Evolutionary conservation across 2,113 vertebrate species (phyloP).

Genomic region (Typhlomys cinereus): DNA sequence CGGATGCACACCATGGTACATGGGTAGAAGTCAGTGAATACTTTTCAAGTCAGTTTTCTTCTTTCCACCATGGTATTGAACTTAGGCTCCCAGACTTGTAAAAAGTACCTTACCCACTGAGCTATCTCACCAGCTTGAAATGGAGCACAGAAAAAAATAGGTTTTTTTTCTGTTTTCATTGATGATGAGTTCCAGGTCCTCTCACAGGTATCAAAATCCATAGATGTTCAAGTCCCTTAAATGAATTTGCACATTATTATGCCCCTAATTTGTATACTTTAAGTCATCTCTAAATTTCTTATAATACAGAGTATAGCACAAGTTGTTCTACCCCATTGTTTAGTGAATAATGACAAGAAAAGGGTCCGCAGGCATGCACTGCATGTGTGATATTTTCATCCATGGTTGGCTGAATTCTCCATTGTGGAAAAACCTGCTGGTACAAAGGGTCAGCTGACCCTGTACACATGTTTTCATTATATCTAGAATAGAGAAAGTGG

Average conservation of each 20-base stretch:
- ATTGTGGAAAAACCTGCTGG: too few relatives aligned
- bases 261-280: not conserved
- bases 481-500: not conserved
- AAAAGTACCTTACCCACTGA: too few relatives aligned
- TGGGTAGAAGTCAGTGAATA: too few relatives aligned
- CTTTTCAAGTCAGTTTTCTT: too few relatives aligned
- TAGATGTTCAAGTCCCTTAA: not conserved
- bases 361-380: not conserved
- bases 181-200: not conserved
- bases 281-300: not conserved
- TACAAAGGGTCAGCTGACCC: not conserved
- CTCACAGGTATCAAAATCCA: not conserved
- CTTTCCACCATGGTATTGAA: too few relatives aligned
- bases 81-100: too few relatives aligned
- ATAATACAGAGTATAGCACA: not conserved
- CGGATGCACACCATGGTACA: too few relatives aligned
- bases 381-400: not conserved
- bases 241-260: not conserved
- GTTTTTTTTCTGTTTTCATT: not conserved
- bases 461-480: not conserved
- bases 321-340: not conserved
- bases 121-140: too few relatives aligned
- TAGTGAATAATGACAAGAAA: not conserved
- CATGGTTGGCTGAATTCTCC: not conserved
- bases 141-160: not conserved